Percentiles rank a stretch among this genome's conserved stretches.
Conservation (phyloP, 1,140 invertebrate genomes). For the Sinella curviseta region DNA sequence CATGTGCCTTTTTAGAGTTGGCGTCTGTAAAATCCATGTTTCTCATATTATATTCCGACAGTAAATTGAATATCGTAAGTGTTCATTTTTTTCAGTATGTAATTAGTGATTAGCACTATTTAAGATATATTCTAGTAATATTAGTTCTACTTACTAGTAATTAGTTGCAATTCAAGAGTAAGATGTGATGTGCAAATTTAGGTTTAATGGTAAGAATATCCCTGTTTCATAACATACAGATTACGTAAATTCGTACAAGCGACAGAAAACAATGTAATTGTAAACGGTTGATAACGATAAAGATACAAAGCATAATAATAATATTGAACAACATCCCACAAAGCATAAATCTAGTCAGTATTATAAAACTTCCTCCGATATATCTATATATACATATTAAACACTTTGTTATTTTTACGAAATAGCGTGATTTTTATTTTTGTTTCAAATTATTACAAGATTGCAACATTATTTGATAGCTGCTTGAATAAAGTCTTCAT, state of each 20-base stretch:
- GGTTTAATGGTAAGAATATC: background rate
- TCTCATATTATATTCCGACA: background rate
- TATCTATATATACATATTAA: background rate
- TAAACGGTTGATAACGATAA: too few species aligned
- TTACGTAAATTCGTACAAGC: too few species aligned
- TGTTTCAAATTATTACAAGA: background rate
- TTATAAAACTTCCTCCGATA: constrained; percentile 3
- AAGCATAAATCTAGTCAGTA: constrained; percentile 23
- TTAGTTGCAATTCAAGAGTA: too few species aligned
- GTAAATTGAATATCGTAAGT: background rate
- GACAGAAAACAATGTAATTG: too few species aligned
- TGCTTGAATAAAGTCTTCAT: background rate
- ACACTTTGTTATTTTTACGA: background rate
- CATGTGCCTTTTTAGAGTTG: background rate
- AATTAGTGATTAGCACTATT: too few species aligned
- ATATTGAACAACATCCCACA: constrained; percentile 14
- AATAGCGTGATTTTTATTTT: background rate
- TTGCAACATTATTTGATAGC: background rate
- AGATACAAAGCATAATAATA: too few species aligned
- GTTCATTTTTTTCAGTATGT: background rate
- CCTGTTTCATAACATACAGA: too few species aligned
- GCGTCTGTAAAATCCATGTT: background rate
- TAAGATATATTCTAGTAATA: too few species aligned
- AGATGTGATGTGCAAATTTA: background rate
- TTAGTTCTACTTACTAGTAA: too few species aligned